phyloP scores from a whole-genome alignment of 2,797 vertebrate species.

The Schizopygopsis malacanthus region DNA sequence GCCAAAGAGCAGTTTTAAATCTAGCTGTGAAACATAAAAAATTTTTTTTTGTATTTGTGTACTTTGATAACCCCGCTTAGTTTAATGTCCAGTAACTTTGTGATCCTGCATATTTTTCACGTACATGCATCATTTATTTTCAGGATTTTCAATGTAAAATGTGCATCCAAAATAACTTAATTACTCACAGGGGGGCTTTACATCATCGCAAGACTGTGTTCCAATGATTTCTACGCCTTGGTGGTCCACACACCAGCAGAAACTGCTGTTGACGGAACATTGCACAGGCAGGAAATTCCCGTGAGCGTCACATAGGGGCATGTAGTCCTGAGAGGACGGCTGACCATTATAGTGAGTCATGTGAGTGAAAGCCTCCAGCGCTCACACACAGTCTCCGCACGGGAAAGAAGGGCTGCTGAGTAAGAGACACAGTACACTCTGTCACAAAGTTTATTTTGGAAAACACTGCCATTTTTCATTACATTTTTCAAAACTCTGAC shows the following conservation, averaged over 20 bases:
- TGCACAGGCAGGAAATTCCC: slow-evolving; percentile 54
- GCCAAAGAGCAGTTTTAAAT: not conserved
- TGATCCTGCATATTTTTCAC: not conserved
- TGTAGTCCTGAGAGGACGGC: slow-evolving; percentile 34
- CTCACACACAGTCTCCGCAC: slow-evolving; percentile 49
- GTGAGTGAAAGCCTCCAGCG: slow-evolving; percentile 42
- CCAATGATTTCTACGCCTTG: slow-evolving; percentile 78
- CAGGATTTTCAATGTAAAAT: not conserved
- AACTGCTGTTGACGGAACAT: slow-evolving; percentile 49
- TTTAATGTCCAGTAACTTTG: not conserved
- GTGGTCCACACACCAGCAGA: slow-evolving; percentile 61
- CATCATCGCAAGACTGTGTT: slow-evolving; percentile 74
- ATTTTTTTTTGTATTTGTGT: not conserved
- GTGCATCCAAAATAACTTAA: not conserved
- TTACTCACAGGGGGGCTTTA: slow-evolving; percentile 79
- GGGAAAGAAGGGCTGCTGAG: slow-evolving; percentile 8
- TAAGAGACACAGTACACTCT: not conserved
- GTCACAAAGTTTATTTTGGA: not conserved
- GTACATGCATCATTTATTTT: not conserved
- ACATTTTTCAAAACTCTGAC: not conserved
- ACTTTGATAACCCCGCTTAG: not conserved
- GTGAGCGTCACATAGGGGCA: slow-evolving; percentile 47
- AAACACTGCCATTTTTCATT: not conserved
- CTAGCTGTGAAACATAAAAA: not conserved
- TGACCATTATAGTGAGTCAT: slow-evolving; percentile 45